phyloP scores from a whole-genome alignment of 2,113 vertebrate species.

The Ictalurus furcatus region DNA sequence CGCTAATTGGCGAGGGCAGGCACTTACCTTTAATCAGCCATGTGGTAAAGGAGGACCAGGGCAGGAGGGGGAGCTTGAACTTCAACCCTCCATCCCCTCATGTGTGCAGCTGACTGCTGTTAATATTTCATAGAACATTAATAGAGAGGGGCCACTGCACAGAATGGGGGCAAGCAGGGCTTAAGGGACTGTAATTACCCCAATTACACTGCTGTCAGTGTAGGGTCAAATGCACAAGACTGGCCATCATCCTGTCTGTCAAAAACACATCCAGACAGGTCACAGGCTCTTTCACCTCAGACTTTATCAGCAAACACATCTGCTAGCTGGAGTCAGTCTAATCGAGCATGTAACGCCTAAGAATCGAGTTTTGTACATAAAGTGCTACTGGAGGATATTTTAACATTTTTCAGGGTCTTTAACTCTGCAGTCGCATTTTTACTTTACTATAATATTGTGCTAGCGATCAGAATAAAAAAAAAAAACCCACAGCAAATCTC shows the following conservation, averaged over 20 bases:
- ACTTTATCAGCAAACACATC: slow-evolving; percentile 25
- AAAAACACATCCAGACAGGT: slow-evolving; percentile 7
- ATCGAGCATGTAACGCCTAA: slow-evolving; percentile 3
- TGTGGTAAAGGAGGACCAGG: slow-evolving; percentile 61
- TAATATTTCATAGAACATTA: slow-evolving; percentile 76
- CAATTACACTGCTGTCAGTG: slow-evolving; percentile 52
- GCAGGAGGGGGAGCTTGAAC: slow-evolving; percentile 39
- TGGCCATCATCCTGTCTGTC: slow-evolving; percentile 35
- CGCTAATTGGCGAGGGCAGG: slow-evolving; percentile 62
- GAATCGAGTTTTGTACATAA: not conserved
- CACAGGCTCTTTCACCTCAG: slow-evolving; percentile 19
- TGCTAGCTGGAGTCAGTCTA: not conserved
- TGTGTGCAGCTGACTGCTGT: slow-evolving; percentile 73
- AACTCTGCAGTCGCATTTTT: not conserved
- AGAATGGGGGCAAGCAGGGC: slow-evolving; percentile 8
- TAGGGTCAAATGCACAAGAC: slow-evolving; percentile 40
- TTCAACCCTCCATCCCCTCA: slow-evolving; percentile 60
- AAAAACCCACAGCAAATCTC: not conserved
- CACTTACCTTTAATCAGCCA: slow-evolving; percentile 69
- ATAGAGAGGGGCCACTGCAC: slow-evolving; percentile 61
- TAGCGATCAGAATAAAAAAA: not conserved
- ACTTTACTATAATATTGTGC: not conserved
- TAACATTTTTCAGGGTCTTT: not conserved
- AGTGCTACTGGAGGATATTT: not conserved
- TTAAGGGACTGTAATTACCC: slow-evolving; percentile 54